phyloP scores from a whole-genome alignment of 23 tunicate genomes.

The Aplidium turbinatum region DNA sequence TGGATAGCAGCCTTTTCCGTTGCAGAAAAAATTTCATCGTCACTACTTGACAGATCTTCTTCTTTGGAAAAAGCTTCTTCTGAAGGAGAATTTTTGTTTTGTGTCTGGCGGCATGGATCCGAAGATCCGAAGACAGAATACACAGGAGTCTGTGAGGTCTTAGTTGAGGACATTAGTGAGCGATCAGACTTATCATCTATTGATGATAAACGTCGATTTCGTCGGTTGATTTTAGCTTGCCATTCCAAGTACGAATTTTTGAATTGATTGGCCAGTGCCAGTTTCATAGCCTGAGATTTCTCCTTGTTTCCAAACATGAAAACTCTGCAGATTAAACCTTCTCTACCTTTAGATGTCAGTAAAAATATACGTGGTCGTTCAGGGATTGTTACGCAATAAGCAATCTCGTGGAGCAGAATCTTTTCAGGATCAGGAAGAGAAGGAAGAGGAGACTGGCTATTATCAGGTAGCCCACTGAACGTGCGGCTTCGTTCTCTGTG shows the following conservation, averaged over 20 bases:
- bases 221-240: slow-evolving; percentile 13
- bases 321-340: slow-evolving; percentile 52
- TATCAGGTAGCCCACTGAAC: background rate
- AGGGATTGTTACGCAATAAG: slow-evolving; percentile 77
- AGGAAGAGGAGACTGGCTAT: no score
- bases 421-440: slow-evolving; percentile 1
- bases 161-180: no score
- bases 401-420: slow-evolving; percentile 68
- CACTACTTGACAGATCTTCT: no score
- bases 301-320: slow-evolving; percentile 52
- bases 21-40: no score
- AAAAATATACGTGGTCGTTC: slow-evolving; percentile 50
- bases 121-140: no score
- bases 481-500: slow-evolving; percentile 6
- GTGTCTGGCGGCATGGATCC: no score
- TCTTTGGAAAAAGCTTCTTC: no score
- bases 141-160: no score
- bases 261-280: slow-evolving; percentile 58
- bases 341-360: slow-evolving; percentile 64
- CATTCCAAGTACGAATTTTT: slow-evolving; percentile 58
- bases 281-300: slow-evolving; percentile 58
- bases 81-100: no score
- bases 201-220: slow-evolving; percentile 15
- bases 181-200: no score
- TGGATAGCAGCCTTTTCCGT: no score